Evolutionary conservation across 2,113 vertebrate species (phyloP).

Genomic region (Pontoporia blainvillei): DNA sequence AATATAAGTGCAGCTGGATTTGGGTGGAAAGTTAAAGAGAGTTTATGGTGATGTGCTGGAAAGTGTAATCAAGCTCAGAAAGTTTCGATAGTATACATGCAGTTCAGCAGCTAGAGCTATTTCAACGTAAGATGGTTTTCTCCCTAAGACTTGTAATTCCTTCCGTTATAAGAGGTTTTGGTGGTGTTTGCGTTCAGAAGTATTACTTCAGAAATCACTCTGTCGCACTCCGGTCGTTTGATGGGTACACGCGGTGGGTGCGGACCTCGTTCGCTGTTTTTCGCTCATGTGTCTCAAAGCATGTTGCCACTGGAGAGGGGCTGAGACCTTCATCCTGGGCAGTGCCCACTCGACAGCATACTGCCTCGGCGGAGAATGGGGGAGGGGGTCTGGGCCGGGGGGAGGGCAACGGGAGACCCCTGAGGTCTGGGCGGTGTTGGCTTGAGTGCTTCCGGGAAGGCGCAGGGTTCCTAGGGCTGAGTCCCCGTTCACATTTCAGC

Average conservation of each 20-base stretch:
- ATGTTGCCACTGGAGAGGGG: slow-evolving; percentile 30
- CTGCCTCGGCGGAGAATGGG: not conserved
- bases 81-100: not conserved
- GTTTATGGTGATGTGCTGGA: slow-evolving; percentile 36
- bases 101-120: fast-evolving
- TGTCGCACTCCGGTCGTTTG: slow-evolving; percentile 15
- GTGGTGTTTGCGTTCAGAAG: not conserved
- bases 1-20: slow-evolving; percentile 40
- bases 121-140: not conserved
- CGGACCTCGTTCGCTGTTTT: slow-evolving; percentile 44
- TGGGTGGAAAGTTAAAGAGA: slow-evolving; percentile 61
- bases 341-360: not conserved
- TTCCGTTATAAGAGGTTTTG: not conserved
- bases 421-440: slow-evolving; percentile 7
- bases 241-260: not conserved
- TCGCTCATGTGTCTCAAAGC: slow-evolving; percentile 61
- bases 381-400: not conserved
- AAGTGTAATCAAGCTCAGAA: slow-evolving; percentile 33
- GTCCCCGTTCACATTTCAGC: slow-evolving; percentile 26
- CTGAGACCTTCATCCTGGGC: not conserved
- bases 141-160: slow-evolving; percentile 2
- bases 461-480: not conserved
- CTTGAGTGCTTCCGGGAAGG: not conserved
- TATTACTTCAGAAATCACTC: slow-evolving; percentile 39
- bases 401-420: not conserved